Conservation (phyloP, 2,113 vertebrate genomes). For the Corythoichthys haematopterus region DNA sequence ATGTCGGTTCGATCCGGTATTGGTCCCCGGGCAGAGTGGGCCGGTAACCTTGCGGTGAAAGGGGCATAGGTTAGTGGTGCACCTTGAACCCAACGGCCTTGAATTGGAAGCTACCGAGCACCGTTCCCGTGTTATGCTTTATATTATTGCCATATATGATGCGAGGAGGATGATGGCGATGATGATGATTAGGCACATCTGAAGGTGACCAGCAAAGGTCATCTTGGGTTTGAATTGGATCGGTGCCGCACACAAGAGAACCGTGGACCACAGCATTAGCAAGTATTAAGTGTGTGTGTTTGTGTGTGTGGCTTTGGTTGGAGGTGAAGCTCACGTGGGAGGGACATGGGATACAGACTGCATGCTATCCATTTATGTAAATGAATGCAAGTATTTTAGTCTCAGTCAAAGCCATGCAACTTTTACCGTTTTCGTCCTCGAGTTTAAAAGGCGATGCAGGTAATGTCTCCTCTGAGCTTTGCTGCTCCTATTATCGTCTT, state of each 20-base stretch:
- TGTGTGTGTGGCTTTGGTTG: conserved; percentile 10
- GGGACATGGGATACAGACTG: conserved; percentile 14
- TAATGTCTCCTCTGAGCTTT: conserved; percentile 46
- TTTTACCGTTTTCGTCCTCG: conserved; percentile 8
- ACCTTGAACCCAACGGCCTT: conserved; percentile 19
- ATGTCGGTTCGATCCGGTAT: conserved; percentile 30
- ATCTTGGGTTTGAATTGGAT: conserved; percentile 48
- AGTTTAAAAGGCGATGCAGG: conserved; percentile 14
- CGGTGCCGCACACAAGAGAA: conserved; percentile 20
- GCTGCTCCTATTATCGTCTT: conserved; percentile 37
- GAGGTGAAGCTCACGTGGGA: conserved; percentile 25
- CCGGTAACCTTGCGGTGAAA: conserved; percentile 72
- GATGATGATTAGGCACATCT: conserved; percentile 49
- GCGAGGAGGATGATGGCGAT: neutral
- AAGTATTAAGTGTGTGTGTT: conserved; percentile 5
- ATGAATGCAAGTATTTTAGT: neutral
- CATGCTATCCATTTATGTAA: neutral
- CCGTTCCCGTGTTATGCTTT: neutral
- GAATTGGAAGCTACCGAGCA: neutral
- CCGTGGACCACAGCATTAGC: conserved; percentile 5
- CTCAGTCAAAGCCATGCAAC: neutral
- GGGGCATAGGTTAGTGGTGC: conserved; percentile 61
- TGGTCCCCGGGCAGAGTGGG: conserved; percentile 21
- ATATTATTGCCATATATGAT: conserved; percentile 10
- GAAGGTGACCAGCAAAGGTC: conserved; percentile 77